phyloP scores from a whole-genome alignment of 2,888 invertebrate genomes.

The Deilephila porcellus region DNA sequence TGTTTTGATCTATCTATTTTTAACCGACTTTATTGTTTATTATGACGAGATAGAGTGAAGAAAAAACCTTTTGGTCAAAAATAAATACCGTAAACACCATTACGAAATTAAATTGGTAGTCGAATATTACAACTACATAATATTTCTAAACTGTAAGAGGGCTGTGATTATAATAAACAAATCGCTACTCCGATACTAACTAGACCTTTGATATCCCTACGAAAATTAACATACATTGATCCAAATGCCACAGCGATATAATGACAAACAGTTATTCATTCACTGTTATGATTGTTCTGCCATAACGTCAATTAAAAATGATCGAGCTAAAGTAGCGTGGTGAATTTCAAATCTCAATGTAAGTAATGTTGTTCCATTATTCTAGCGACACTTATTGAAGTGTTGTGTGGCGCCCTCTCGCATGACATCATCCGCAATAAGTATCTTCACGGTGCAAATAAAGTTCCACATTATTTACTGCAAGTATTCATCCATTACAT shows the following conservation, averaged over 20 bases:
- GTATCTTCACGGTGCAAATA: conserved; percentile 10
- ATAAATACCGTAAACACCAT: too few species aligned
- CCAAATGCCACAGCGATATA: not conserved
- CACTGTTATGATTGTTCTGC: conserved; percentile 20
- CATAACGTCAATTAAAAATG: conserved; percentile 31
- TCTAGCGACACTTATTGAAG: conserved; percentile 6
- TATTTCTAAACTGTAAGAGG: too few species aligned
- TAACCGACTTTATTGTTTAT: too few species aligned
- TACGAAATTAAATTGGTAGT: too few species aligned
- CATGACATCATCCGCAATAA: not conserved
- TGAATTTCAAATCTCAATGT: not conserved
- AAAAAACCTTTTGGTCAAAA: too few species aligned
- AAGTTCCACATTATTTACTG: not conserved
- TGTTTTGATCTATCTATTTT: too few species aligned
- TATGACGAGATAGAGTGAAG: too few species aligned
- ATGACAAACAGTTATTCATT: not conserved
- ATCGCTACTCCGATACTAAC: too few species aligned
- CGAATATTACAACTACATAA: too few species aligned
- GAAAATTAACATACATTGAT: not conserved
- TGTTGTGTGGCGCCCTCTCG: not conserved
- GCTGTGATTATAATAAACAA: too few species aligned
- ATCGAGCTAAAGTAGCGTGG: not conserved
- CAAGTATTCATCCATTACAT: conserved; percentile 16
- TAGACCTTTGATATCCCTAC: not conserved
- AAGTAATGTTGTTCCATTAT: conserved; percentile 6